A percentile compares a stretch with the other conserved stretches of the same genome.
phyloP scores from a whole-genome alignment of 2,797 vertebrate species.

The Pachyuromys duprasi region DNA sequence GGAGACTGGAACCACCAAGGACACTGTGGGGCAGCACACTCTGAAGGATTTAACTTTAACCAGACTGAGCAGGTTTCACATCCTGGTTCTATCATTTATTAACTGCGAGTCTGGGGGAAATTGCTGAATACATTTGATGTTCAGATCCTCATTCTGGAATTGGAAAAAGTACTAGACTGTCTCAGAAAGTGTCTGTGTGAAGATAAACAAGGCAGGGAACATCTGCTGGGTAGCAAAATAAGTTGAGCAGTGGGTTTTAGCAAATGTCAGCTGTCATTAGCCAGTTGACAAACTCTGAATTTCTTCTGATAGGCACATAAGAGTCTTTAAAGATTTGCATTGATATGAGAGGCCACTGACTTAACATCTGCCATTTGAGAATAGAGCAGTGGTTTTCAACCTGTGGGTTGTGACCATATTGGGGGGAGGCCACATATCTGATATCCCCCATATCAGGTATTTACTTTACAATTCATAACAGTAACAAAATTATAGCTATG shows the following conservation, averaged over 20 bases:
- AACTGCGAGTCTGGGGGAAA: slow-evolving; percentile 25
- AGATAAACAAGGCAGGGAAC: neutral
- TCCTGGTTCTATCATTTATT: neutral
- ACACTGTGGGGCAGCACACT: neutral
- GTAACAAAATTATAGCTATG: neutral
- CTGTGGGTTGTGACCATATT: too few relatives aligned
- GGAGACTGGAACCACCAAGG: neutral
- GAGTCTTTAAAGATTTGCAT: neutral
- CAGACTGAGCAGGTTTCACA: neutral
- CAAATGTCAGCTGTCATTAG: neutral
- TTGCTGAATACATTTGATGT: neutral
- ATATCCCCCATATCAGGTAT: neutral
- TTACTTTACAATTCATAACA: neutral
- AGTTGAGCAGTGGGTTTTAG: neutral
- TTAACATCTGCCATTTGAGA: neutral
- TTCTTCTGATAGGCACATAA: neutral
- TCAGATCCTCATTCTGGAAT: neutral
- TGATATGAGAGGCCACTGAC: neutral
- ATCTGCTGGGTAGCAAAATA: neutral
- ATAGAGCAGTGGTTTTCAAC: neutral
- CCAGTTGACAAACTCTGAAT: neutral
- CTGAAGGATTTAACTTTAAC: neutral
- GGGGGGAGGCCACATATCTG: neutral
- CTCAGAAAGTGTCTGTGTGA: slow-evolving; percentile 18
- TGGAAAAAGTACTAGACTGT: neutral